Evolutionary conservation across 2,888 invertebrate genomes (phyloP).

Genomic region (Lomographa bimaculata): DNA sequence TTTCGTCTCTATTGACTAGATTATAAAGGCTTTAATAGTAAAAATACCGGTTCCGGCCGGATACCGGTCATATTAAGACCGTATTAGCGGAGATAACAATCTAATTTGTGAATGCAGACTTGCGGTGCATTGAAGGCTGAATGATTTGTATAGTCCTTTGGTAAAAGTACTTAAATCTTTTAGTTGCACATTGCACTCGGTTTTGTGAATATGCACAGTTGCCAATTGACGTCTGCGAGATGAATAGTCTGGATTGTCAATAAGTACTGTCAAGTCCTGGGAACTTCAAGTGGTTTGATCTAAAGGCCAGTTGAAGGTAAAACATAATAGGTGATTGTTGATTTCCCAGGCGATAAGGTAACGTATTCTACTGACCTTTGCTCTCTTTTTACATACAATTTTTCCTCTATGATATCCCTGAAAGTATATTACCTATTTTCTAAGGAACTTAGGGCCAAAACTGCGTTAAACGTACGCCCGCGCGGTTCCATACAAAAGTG

Average conservation of each 20-base stretch:
- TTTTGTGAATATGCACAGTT: neutral
- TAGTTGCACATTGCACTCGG: neutral
- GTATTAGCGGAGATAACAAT: conserved; percentile 70
- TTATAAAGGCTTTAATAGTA: conserved; percentile 23
- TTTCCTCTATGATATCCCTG: too few relatives aligned
- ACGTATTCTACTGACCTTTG: too few relatives aligned
- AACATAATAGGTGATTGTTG: too few relatives aligned
- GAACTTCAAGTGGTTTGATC: conserved; percentile 10
- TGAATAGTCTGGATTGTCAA: conserved; percentile 21
- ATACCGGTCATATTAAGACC: conserved; percentile 44
- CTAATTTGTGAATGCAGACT: conserved; percentile 69
- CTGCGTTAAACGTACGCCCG: too few relatives aligned
- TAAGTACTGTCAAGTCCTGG: conserved; percentile 15
- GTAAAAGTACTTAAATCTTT: conserved; percentile 20
- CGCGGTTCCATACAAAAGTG: too few relatives aligned
- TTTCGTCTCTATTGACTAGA: conserved; percentile 19
- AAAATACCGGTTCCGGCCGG: conserved; percentile 14
- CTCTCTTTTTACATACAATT: too few relatives aligned
- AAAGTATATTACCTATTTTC: too few relatives aligned
- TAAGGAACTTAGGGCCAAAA: too few relatives aligned
- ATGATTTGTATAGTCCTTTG: conserved; percentile 18
- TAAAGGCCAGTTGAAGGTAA: neutral
- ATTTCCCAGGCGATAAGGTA: conserved; percentile 2
- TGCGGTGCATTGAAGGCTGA: conserved; percentile 46
- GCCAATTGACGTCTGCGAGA: conserved; percentile 1